Conservation (phyloP, 2,113 vertebrate genomes). For the Dermatemys mawii region DNA sequence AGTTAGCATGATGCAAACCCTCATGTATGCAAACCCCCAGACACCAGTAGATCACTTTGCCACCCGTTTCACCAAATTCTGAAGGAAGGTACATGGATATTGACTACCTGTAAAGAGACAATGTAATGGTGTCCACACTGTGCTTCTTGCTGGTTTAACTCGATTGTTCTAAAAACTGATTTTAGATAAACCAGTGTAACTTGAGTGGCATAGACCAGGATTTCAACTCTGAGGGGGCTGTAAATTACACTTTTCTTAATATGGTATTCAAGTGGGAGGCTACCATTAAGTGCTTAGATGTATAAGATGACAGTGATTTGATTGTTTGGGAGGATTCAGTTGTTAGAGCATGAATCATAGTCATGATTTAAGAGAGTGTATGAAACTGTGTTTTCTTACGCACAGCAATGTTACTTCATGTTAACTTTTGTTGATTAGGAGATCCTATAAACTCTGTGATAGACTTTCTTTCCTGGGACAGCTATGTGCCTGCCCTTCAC, state of each 20-base stretch:
- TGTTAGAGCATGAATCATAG: not conserved
- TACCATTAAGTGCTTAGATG: not conserved
- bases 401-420: not conserved
- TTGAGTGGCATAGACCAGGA: not conserved
- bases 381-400: not conserved
- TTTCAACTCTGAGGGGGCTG: not conserved
- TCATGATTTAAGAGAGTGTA: not conserved
- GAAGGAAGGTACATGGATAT: not conserved
- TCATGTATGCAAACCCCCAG: too few species aligned
- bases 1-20: not conserved
- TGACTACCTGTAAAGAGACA: not conserved
- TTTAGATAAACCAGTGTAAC: not conserved
- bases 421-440: not conserved
- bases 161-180: not conserved
- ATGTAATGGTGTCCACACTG: not conserved
- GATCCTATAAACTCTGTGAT: not conserved
- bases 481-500: not conserved
- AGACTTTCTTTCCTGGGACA: not conserved
- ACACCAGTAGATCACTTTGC: not conserved
- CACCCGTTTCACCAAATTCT: not conserved
- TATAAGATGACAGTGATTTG: not conserved
- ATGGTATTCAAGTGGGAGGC: accelerated
- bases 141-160: not conserved
- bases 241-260: not conserved
- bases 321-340: not conserved